These are phyloP conservation scores for Iselma pallidipennis DNA, from an alignment of 2,888 invertebrate species.

Conservation along the genomic window DNA sequence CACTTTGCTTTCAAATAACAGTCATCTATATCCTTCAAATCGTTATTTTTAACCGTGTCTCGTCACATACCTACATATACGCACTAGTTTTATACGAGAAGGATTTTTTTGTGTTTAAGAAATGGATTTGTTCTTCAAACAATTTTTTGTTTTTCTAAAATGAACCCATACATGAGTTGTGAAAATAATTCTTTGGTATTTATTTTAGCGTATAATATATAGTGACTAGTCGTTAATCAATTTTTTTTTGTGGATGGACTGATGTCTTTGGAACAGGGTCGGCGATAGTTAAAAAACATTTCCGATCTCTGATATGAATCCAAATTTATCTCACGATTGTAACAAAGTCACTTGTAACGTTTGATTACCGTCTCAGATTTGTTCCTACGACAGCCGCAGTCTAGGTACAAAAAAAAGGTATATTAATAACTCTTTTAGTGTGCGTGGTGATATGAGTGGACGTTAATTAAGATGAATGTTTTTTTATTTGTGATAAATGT, in stretches of 20 bases:
- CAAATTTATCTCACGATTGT: background rate
- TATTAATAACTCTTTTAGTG: conserved; percentile 6
- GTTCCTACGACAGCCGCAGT: background rate
- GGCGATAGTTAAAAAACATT: too few species aligned
- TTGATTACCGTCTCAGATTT: background rate
- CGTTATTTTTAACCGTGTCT: conserved; percentile 14
- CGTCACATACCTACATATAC: background rate
- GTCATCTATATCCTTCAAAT: conserved; percentile 31
- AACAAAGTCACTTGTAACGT: background rate
- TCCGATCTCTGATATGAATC: too few species aligned
- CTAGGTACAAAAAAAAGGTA: background rate
- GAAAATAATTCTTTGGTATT: conserved; percentile 16
- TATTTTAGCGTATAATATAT: conserved; percentile 20
- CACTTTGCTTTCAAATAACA: conserved; percentile 26
- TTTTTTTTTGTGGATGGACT: background rate
- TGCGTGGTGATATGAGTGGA: background rate
- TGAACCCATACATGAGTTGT: background rate
- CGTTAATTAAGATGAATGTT: conserved; percentile 20
- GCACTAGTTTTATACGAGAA: too few species aligned
- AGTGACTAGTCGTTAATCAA: conserved; percentile 7
- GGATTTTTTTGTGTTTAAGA: conserved; percentile 5
- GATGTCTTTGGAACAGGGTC: background rate
- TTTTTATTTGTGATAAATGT: background rate
- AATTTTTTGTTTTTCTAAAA: background rate
- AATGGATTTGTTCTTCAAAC: conserved; percentile 3